Base-by-base conservation (phyloP, 1,140 invertebrate species). In the Thalassaphorura encarpata region DNA sequence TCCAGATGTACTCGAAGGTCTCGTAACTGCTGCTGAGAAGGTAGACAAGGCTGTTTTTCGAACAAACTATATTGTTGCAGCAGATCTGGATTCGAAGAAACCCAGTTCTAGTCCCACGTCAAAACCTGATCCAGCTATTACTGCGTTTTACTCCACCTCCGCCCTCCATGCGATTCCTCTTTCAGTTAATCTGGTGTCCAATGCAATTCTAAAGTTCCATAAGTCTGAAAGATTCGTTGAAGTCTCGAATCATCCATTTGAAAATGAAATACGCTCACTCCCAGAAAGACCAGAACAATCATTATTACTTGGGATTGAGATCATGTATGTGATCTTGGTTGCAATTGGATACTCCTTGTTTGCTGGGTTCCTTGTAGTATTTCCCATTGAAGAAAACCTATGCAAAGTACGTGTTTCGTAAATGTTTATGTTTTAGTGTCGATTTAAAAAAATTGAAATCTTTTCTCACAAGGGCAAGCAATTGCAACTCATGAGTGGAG, bases 401-500 rank as follows among this genome's bases (percentile, higher is more conserved):
- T 67, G 71, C 56, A 77, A 64, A 41, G 62, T 64, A 45, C 29
- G 15, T 6, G 21, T n/a, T n/a, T n/a, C n/a, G n/a, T n/a, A n/a
- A n/a, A n/a, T n/a, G n/a, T n/a, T 13, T 15, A 6, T 51, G 13
- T 13, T 13, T 42, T n/a, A n/a, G n/a, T n/a, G n/a, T n/a, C n/a
- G n/a, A n/a, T n/a, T n/a, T n/a, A n/a, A n/a, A n/a, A n/a, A n/a
- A 49, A 21, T 41, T 29, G 48, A 41, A 21, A 31, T 31, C 31
- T 52, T 59, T 49, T 6, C 18, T 18, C 40, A 50, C 8, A 24
- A 78, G 65, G 76, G 76, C 21, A 83, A 83, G 64, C 82, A 84
- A 59, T 69, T 84, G 13, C 82, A 85, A 70, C 76, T 84, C 67
- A 84, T 89, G 21, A 85, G 84, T 43, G 87, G 88, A 3, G 83